Evolutionary conservation across 2,797 vertebrate genomes (phyloP), one percentile per base, ranked within the genome.

Genomic region (Hipposideros larvatus): DNA sequence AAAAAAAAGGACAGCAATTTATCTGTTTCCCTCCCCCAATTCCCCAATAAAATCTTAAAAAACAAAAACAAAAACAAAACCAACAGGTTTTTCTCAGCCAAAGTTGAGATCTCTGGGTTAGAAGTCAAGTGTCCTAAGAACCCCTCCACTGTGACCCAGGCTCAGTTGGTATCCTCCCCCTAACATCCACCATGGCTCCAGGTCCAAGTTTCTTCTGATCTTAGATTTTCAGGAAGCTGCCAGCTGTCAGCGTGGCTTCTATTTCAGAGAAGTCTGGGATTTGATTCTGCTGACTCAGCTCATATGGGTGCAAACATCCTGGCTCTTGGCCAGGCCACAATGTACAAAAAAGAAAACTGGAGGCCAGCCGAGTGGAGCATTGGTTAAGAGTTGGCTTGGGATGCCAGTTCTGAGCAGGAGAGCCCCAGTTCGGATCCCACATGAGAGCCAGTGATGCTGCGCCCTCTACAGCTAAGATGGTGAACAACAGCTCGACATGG

Each of bases 221-320:
- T 93, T 85, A 85, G 92, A 79, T 43, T 71, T 84, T 80, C 22
- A 21, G 80, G 87, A 96, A 96, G 90, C 70, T 91, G 66, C 48
- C 51, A 68, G 74, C 65, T 71, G 65, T 90, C 31, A 4, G 43
- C 37, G 57, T 8, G n/a, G 65, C 63, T 90, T 92, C 37, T 87
- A 41, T 85, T 95, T 90, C 83, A 28, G 28, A 95, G 94, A 96
- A 92, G 90, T 95, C 90, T 90, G 73, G n/a, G 43, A 70, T 94
- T 88, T 74, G 66, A 87, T 92, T 96, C 82, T 91, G 96, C 68
- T 86, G 63, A 88, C 63, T 94, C 90, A 88, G 96, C 88, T 86
- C 28, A 2, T 75, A 3, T 18, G 66, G 11, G 41, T 41, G 4
- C 89, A 92, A 97, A 97, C 55, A 95, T 74, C 53, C 51, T 74